Conservation (phyloP, 2,888 invertebrate species). For the Synergus japonicus region DNA sequence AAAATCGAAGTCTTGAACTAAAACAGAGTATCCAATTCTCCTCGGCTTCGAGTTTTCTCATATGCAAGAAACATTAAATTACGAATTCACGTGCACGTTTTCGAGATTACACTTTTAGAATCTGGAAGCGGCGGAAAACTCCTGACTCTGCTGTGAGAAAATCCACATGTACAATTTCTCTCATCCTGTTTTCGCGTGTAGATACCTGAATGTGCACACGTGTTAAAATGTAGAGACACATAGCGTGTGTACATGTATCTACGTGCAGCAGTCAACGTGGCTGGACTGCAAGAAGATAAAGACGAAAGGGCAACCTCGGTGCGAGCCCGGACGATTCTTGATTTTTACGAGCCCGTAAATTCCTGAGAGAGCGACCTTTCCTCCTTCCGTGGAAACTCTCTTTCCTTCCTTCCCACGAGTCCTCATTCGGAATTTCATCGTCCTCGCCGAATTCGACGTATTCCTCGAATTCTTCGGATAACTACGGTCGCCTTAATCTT, state of each 20-base stretch:
- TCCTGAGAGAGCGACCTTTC: conserved; percentile 66
- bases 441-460: conserved; percentile 55
- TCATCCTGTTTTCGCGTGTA: conserved; percentile 18
- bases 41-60: conserved; percentile 1
- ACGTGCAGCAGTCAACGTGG: conserved; percentile 46
- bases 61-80: conserved; percentile 18
- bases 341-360: conserved; percentile 77
- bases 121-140: conserved; percentile 12
- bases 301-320: conserved; percentile 67
- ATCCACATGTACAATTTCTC: conserved; percentile 34
- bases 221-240: conserved; percentile 20
- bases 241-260: conserved; percentile 37
- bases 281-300: conserved; percentile 54
- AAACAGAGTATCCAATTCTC: conserved; percentile 30
- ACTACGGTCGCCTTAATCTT: neutral
- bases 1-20: conserved; percentile 27
- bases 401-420: conserved; percentile 50
- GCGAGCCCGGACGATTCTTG: conserved; percentile 74
- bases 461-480: conserved; percentile 52
- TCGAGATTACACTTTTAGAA: conserved; percentile 32
- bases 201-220: conserved; percentile 14
- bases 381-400: conserved; percentile 49
- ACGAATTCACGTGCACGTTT: conserved; percentile 30
- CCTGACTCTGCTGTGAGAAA: conserved; percentile 35
- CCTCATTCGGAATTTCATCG: conserved; percentile 61